phyloP scores from a whole-genome alignment of 2,113 vertebrate species.

The Leucosticte australis region DNA sequence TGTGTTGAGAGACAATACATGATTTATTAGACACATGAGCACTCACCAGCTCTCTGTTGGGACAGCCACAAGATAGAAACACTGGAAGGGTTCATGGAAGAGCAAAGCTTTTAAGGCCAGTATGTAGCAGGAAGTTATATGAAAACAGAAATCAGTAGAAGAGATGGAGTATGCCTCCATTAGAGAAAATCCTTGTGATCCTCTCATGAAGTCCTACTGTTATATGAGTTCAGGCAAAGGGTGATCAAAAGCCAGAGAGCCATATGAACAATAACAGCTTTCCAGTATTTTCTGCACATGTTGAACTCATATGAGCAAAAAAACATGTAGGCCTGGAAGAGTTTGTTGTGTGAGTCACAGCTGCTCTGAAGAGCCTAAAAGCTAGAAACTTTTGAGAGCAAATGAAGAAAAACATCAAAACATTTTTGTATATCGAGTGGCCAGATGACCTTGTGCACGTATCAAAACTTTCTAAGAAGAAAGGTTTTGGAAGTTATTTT shows the following conservation, averaged over 20 bases:
- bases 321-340: background rate
- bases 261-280: background rate
- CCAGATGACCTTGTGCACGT: background rate
- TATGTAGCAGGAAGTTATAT: background rate
- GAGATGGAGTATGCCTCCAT: background rate
- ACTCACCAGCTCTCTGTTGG: background rate
- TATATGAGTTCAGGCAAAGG: background rate
- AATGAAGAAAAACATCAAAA: background rate
- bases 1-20: background rate
- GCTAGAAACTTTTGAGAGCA: background rate
- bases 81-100: background rate
- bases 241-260: background rate
- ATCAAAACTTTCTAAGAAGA: background rate
- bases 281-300: background rate
- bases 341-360: background rate
- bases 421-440: background rate
- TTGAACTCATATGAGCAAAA: background rate
- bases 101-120: background rate
- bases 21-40: background rate
- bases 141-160: background rate
- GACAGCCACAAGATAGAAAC: background rate
- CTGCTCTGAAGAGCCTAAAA: background rate
- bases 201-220: background rate
- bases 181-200: background rate
- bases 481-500: background rate